phyloP scores from a whole-genome alignment of 1,140 invertebrate genomes.

The Caerostris darwini region DNA sequence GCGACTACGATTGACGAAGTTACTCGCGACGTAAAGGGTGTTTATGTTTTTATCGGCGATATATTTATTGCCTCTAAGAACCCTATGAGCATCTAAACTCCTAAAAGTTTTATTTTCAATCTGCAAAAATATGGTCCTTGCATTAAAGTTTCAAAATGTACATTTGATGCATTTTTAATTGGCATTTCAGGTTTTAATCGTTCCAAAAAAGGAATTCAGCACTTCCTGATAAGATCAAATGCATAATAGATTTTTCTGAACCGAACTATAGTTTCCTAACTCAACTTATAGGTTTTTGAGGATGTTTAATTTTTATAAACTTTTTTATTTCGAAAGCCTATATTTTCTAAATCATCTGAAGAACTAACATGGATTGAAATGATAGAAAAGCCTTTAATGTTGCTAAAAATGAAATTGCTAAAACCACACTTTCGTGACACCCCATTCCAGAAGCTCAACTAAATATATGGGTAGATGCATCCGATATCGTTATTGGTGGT shows the following conservation, averaged over 20 bases:
- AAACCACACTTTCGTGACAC: neutral
- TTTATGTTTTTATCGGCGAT: slow-evolving; percentile 79
- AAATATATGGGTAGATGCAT: neutral
- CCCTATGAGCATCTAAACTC: slow-evolving; percentile 81
- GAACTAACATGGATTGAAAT: neutral
- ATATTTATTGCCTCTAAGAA: slow-evolving; percentile 81
- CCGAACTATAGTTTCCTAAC: slow-evolving; percentile 75
- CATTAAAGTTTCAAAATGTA: slow-evolving; percentile 79
- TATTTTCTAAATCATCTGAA: neutral
- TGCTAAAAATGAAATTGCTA: neutral
- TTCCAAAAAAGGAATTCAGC: slow-evolving; percentile 56
- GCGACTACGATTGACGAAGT: neutral
- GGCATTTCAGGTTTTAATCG: slow-evolving; percentile 64
- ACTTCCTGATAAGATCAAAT: slow-evolving; percentile 39
- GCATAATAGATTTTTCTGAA: slow-evolving; percentile 78
- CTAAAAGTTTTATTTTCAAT: slow-evolving; percentile 80
- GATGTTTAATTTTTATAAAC: slow-evolving; percentile 81
- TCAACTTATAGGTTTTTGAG: slow-evolving; percentile 81
- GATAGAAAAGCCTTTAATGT: neutral
- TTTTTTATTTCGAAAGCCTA: slow-evolving; percentile 52
- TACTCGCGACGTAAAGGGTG: slow-evolving; percentile 22
- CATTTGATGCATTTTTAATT: slow-evolving; percentile 34
- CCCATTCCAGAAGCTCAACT: neutral
- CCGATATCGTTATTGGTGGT: neutral
- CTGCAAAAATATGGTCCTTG: slow-evolving; percentile 80